Base-by-base conservation (phyloP, 2,888 invertebrate species). In the Drosophila barbarae region DNA sequence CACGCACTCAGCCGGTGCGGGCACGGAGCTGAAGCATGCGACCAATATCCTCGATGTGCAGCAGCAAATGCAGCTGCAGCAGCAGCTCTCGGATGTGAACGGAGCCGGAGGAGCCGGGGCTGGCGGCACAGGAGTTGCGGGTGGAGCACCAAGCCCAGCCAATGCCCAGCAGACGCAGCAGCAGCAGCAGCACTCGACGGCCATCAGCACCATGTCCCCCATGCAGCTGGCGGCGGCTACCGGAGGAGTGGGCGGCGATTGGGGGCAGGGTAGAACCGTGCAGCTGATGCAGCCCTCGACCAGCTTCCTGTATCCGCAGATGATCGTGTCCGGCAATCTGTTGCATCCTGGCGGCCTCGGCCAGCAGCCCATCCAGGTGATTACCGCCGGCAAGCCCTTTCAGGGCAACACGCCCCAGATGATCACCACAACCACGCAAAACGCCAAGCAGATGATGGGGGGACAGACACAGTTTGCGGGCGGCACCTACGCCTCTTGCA, bases 381-480 rank as follows among this genome's bases (percentile, higher is more conserved):
- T 96, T 71, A 93, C 96, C 8, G 93, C 95, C 21, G 93, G 94
- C 28, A 96, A 96, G 87, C 94, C 95, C 5, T 96, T 96, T 88
- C 95, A 95, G 88, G 93, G 95, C 46, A 94, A 93, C 76, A 94
- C 94, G 74, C 95, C 95, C 0, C 96, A 96, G 85, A 96, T 96
- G 95, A 90, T 96, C 39, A 93, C 95, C 0, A 93, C 95, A 0
- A 88, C 88, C 3, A 86, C 89, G 0, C 93, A 94, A 87, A 93
- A 93, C 61, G 77, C 87, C 39, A 94, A 95, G 85, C 93, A 93
- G 85, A 93, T 94, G 69, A 88, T 94, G 23, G 86, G 88, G 0
- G 87, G 87, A 0, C 87, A 87, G 67, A 59, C 86, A 30, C 87
- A 88, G 1, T 88, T 90, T 51, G 76, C 88, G 5, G 85, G 88